A percentile compares a stretch with the other conserved stretches of the same genome.
Evolutionary conservation across 2,113 vertebrate genomes (phyloP).

Genomic region (Jacana jacana): DNA sequence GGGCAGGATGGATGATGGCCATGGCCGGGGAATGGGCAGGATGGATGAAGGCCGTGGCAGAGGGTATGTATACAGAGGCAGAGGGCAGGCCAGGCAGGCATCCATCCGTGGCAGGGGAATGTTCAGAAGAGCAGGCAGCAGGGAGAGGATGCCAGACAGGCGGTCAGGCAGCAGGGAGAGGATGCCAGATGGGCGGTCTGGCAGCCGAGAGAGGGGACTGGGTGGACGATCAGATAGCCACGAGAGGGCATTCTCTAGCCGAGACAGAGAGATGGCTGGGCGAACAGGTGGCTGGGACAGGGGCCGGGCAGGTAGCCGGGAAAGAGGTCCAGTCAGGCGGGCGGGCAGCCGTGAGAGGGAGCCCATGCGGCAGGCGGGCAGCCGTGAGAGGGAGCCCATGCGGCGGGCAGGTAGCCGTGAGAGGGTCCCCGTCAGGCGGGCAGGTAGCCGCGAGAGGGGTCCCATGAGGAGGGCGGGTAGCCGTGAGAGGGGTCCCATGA

Average conservation of each 20-base stretch:
- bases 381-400: conserved; percentile 64
- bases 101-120: conserved; percentile 66
- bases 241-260: conserved; percentile 64
- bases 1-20: conserved; percentile 69
- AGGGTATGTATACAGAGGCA: conserved; percentile 71
- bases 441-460: conserved; percentile 59
- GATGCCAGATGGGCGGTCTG: conserved; percentile 68
- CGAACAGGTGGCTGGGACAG: conserved; percentile 45
- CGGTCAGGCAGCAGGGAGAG: conserved; percentile 73
- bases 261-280: conserved; percentile 44
- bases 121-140: conserved; percentile 72
- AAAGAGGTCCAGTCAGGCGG: conserved; percentile 51
- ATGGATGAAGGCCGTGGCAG: conserved; percentile 71
- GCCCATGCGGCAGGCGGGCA: conserved; percentile 33
- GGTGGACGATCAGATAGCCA: conserved; percentile 64
- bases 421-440: conserved; percentile 40
- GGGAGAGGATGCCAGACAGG: conserved; percentile 70
- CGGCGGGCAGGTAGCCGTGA: conserved; percentile 60
- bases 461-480: conserved; percentile 52
- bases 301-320: conserved; percentile 59
- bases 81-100: conserved; percentile 62
- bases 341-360: conserved; percentile 69
- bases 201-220: conserved; percentile 60
- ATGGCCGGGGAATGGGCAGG: conserved; percentile 64
- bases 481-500: conserved; percentile 58